Base-by-base conservation (phyloP, 2,797 vertebrate genomes). In the Brachyrhaphis roseni region DNA sequence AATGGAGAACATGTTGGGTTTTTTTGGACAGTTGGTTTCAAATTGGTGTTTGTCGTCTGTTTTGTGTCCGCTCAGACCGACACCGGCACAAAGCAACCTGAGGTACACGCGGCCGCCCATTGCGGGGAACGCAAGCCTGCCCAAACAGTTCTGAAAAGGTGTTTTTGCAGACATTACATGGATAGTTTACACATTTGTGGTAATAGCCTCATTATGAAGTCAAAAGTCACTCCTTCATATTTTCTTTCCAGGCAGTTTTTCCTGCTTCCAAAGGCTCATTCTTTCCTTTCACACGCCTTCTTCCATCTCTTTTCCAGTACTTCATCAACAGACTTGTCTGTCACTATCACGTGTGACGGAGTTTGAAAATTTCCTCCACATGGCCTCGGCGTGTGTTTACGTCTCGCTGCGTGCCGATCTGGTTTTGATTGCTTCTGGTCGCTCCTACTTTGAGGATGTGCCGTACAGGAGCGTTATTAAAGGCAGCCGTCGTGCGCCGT, bases 161-260 rank as follows among this genome's bases (percentile, higher is more conserved):
- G 87, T 92, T 92, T 86, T 79, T 80, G 78, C 74, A 88, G 90
- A 91, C 85, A 77, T 71, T 51, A 66, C 81, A 80, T 57, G 39
- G 66, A 83, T 64, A 72, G 81, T 82, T 83, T 87, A 72, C 80
- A 83, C 79, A 78, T 85, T 75, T 83, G 77, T 70, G 87, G 86
- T 71, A 59, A 6, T 43, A 18, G 11, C 64, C 74, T 81, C 31
- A 23, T 91, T 83, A 81, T 75, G 59, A 89, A 87, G 74, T 79
- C 31, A 62, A 59, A 8, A 68, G 4, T 62, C 46, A 55, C 81
- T 83, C 46, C 79, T 49, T 53, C 47, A 77, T 45, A 80, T 79
- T 76, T 76, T 79, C 55, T 68, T 46, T 62, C 26, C 41, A 26
- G 64, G 75, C 16, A 72, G 28, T 57, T 76, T 59, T 75, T 47